Evolutionary conservation across 2,797 vertebrate species (phyloP).

Genomic region (Mus spretus): DNA sequence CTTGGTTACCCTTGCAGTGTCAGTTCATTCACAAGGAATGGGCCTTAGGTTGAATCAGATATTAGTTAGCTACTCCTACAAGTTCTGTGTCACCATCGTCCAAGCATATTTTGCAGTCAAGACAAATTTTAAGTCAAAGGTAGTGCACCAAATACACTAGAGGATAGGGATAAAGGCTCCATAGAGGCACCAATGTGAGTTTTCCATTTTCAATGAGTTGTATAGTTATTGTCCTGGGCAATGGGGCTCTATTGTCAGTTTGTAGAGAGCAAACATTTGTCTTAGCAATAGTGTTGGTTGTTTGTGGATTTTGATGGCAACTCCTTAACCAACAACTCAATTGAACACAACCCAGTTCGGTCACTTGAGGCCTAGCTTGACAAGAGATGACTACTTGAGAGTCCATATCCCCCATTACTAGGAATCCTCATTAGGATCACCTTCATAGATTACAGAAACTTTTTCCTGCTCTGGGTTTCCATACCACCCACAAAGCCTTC

Average conservation of each 20-base stretch:
- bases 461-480: not conserved
- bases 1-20: not conserved
- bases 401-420: not conserved
- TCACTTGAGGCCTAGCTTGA: not conserved
- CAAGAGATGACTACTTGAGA: not conserved
- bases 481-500: not conserved
- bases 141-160: not conserved
- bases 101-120: not conserved
- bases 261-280: not conserved
- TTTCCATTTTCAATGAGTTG: not conserved
- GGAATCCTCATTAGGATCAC: not conserved
- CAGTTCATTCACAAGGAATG: not conserved
- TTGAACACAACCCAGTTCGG: not conserved
- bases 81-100: not conserved
- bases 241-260: not conserved
- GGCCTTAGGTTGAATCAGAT: not conserved
- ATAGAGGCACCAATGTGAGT: not conserved
- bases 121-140: not conserved
- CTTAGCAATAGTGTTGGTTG: not conserved
- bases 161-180: not conserved
- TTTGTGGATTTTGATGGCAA: not conserved
- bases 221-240: not conserved
- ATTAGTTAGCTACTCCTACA: not conserved
- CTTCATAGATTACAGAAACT: not conserved
- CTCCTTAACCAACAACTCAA: not conserved